Conservation (phyloP, 2,888 invertebrate genomes). For the Cabera pusaria region DNA sequence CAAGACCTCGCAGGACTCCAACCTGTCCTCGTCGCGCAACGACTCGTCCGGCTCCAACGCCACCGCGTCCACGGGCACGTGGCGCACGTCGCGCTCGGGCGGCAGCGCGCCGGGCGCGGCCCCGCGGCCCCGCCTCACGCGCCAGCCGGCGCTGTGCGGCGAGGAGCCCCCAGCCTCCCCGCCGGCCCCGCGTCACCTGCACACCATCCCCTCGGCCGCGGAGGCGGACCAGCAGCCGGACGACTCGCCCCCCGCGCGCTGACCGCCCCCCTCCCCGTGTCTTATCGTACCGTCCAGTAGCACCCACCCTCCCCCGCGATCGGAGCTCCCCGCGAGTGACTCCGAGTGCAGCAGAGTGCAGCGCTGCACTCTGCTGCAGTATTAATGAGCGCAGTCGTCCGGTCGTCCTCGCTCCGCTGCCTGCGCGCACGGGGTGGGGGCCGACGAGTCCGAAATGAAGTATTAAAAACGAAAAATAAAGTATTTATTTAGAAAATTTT, state of each 20-base stretch:
- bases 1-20: conserved; percentile 96
- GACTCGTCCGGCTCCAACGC: conserved; percentile 95
- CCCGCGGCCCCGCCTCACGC: conserved; percentile 90
- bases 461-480: conserved; percentile 40
- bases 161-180: conserved; percentile 85
- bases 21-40: conserved; percentile 94
- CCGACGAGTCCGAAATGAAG: too few relatives aligned
- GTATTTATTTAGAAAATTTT: conserved; percentile 52
- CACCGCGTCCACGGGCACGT: conserved; percentile 95
- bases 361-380: too few relatives aligned
- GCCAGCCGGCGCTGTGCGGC: conserved; percentile 91
- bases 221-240: conserved; percentile 61
- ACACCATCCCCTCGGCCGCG: conserved; percentile 70
- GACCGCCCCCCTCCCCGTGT: conserved; percentile 36
- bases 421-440: too few relatives aligned
- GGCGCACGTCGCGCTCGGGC: conserved; percentile 93
- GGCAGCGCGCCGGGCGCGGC: conserved; percentile 91
- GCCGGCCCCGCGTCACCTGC: conserved; percentile 52
- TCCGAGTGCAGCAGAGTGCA: too few relatives aligned
- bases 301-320: conserved; percentile 15
- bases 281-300: conserved; percentile 52
- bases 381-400: too few relatives aligned
- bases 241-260: conserved; percentile 51
- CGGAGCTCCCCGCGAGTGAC: background rate
- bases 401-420: conserved; percentile 3